phyloP scores from a whole-genome alignment of 2,797 vertebrate genomes.

The Parambassis ranga region DNA sequence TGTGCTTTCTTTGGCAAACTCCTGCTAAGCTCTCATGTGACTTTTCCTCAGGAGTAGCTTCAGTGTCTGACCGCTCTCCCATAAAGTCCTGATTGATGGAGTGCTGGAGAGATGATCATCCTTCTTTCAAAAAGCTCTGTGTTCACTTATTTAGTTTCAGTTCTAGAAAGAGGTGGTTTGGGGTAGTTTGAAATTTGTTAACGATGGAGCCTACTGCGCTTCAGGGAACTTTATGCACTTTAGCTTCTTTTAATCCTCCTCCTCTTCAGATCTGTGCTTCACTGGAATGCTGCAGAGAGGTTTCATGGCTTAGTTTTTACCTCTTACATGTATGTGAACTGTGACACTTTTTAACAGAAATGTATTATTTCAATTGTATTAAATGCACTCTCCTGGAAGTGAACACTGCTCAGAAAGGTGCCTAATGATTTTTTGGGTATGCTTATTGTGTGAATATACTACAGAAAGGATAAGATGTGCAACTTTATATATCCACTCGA shows the following conservation, averaged over 20 bases:
- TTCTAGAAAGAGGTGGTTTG: conserved; percentile 10
- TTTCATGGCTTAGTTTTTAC: conserved; percentile 36
- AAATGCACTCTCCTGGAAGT: too few relatives aligned
- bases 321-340: conserved; percentile 20
- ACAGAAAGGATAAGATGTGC: too few relatives aligned
- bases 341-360: conserved; percentile 17
- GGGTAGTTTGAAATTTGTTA: conserved; percentile 23
- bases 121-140: conserved; percentile 34
- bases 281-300: conserved; percentile 1
- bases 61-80: conserved; percentile 28
- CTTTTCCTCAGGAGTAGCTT: conserved; percentile 33
- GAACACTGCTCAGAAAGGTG: too few relatives aligned
- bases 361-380: conserved; percentile 11
- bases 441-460: too few relatives aligned
- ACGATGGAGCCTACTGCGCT: conserved; percentile 22
- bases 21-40: conserved; percentile 16
- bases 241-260: background rate
- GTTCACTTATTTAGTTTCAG: conserved; percentile 40
- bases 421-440: too few relatives aligned
- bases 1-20: conserved; percentile 48
- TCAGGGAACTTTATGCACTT: conserved; percentile 14
- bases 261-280: conserved; percentile 22
- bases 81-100: conserved; percentile 42
- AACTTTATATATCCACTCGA: background rate
- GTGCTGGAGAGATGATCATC: conserved; percentile 8